Base-by-base conservation (phyloP, 2,113 vertebrate genomes). In the Nothocercus nigrocapillus region DNA sequence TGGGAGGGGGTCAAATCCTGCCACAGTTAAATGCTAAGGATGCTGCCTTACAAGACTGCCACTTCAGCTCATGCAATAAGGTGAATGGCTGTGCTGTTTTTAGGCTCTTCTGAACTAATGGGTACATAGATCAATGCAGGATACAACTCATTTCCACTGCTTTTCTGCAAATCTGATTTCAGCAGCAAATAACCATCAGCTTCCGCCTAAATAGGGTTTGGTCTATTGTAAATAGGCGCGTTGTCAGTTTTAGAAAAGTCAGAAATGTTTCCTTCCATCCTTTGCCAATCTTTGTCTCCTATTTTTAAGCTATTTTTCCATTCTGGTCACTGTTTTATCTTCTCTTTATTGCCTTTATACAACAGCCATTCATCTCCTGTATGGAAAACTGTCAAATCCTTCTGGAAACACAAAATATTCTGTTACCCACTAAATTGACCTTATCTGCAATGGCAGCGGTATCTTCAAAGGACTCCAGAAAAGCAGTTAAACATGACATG, bases 401-500 rank as follows among this genome's bases (percentile, higher is more conserved):
- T 94, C 68, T 93, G 82, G 95, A 97, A 95, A 97, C 96, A 95
- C 84, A 96, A 95, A 97, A 95, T 96, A 96, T 94, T 95, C 94
- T 94, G 83, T 94, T 94, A 96, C 92, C 93, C 90, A 88, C 92
- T 97, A 94, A 97, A 96, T 93, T 96, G 94, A 51, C 67, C 85
- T 97, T 97, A 97, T 97, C 97, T 96, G 69, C 90, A 17, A 5
- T 75, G 87, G 85, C 87, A 96, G 87, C 88, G 69, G 76, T 96
- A 96, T 96, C 96, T 96, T 96, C 96, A 97, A 97, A 97, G 95
- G 90, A 94, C 96, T 96, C 87, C 93, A 82, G 63, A 93, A 63
- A 38, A 81, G 82, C 49, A 94, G 94, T 94, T 97, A 95, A 96
- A 82, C 90, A 85, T 95, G 92, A 95, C 94, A 93, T 0, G 67